Evolutionary conservation across 2,797 vertebrate species (phyloP), one percentile per base, ranked within the genome.

Genomic region (Ateles fusciceps): DNA sequence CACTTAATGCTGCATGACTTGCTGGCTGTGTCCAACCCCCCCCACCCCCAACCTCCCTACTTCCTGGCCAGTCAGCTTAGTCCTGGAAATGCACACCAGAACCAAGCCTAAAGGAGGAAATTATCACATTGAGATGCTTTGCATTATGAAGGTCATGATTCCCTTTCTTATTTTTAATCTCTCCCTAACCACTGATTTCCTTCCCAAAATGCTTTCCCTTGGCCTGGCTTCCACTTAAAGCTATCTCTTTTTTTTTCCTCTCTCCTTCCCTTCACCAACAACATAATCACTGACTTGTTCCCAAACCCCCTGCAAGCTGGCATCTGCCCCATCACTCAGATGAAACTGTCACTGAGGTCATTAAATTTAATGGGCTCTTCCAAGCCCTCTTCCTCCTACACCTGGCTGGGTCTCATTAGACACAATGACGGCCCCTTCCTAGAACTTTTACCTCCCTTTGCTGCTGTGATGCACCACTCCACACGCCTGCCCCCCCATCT

Each of bases 371-470:
- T 72, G 71, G 79, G 87, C 88, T 95, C 74, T 68, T 93, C 85
- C 94, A 55, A 46, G 84, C 68, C 64, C 61, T 76, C 91, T 57
- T 95, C 91, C 90, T 96, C 59, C 94, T 95, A 95, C 88, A 93
- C 88, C 83, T 92, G 74, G 68, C 88, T 91, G 78, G 87, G 85
- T 97, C 92, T 98, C 90, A 7, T 97, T 92, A 96, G 95, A 92
- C 81, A 87, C 74, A 68, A 52, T 78, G 88, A 78, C 92, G 91
- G 91, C 88, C 86, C 46, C 64, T 90, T 89, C 92, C 91, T 84
- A 30, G 68, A 48, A 85, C 75, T 12, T 5, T 93, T 79, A 5
- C 76, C 42, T 79, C 42, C 81, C 87, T 76, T 76, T 48, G 24
- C 72, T 26, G n/a, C 85, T n/a, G 4, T 52, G 44, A 79, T 72